Base-by-base conservation (phyloP, 30 jellyfish, hydroid and myxozoan genomes). In the Sanderia malayensis region DNA sequence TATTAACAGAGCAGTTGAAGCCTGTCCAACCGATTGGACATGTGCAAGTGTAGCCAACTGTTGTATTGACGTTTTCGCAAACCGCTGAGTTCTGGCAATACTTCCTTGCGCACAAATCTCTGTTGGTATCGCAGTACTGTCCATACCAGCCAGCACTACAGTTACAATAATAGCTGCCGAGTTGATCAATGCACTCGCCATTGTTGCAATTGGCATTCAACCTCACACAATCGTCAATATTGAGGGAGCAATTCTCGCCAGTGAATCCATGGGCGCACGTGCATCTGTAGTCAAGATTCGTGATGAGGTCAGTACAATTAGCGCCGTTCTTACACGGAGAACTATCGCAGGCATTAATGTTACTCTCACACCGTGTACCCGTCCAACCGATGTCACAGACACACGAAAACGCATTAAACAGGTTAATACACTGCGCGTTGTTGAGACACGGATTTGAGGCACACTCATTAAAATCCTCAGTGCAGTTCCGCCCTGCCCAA, bases 401-500 rank as follows among this genome's bases (percentile, higher is more conserved):
- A 37, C 97, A 88, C 2, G 77, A 74, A 45, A 17, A 88, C 22
- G 29, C 55, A 60, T 88, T 88, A 70, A 88, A 78, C 46, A 22
- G 45, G 75, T 80, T 86, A 27, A 32, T 46, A 47, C 97, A 88
- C 20, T 87, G 52, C 2, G 76, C 95, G 24, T 64, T 63, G 25
- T 84, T 74, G 41, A 58, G 61, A 71, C 97, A 88, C 2, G 97
- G 97, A 26, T 17, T 45, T 4, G 95, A 80, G 33, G 31, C 19
- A 70, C 97, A 88, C 15, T 88, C 95, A 46, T 88, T 69, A 37
- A 61, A n/a, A 22, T 80, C 92, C 45, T 31, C 59, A 15, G 97
- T 68, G 65, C 97, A 88, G 46, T 88, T 88, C 1, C 81, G 73
- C 20, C 97, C 97, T 0, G 87, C 67, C 95, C 95, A 88, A 11